Base-by-base conservation (phyloP, 2,888 invertebrate genomes). In the Meiosimyza platycephala region DNA sequence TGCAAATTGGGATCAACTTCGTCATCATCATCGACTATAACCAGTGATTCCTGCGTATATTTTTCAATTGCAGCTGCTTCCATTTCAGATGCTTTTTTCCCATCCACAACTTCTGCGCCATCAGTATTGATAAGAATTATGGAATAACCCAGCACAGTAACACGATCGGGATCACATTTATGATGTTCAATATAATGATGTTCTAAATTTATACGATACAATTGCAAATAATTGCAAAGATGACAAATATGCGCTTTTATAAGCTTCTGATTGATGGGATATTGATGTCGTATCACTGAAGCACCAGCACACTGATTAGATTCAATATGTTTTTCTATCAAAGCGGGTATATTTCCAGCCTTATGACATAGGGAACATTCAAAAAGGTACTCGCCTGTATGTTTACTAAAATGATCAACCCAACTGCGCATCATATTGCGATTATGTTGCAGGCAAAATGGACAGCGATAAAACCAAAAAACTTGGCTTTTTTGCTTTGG, bases 351-450 rank as follows among this genome's bases (percentile, higher is more conserved):
- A 13, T 66, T 66, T 7, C 62, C 62, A 7, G 65, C 73, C 12
- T 71, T 47, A 9, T 75, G 75, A 72, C 95, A 95, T 63, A 88
- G 86, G 1, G 89, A 89, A 83, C 95, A 95, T 28, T 88, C 84
- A 74, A 90, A 91, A 71, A 92, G 89, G 78, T 91, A 93, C 85
- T 95, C 95, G 0, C 95, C 95, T 0, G 95, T 95, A 75, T 95
- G 95, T 63, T 87, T 89, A 28, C 91, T 90, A 55, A 94, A 88
- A 80, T 95, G 95, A 82, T 94, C 93, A 80, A 92, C 60, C 85
- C 87, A 86, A 15, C 74, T 51, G 2, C 54, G 16, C 0, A 74
- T 74, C 0, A 76, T 16, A 1, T 79, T 78, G 3, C 80, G 74
- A 13, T 81, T 73, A 6, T 77, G 73, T 15, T 79, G 79, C 12